Percentiles rank a stretch among this genome's conserved stretches.
These are phyloP conservation scores for Drosophila formosana DNA, from an alignment of 2,888 invertebrate genomes.

Conservation along the genomic window DNA sequence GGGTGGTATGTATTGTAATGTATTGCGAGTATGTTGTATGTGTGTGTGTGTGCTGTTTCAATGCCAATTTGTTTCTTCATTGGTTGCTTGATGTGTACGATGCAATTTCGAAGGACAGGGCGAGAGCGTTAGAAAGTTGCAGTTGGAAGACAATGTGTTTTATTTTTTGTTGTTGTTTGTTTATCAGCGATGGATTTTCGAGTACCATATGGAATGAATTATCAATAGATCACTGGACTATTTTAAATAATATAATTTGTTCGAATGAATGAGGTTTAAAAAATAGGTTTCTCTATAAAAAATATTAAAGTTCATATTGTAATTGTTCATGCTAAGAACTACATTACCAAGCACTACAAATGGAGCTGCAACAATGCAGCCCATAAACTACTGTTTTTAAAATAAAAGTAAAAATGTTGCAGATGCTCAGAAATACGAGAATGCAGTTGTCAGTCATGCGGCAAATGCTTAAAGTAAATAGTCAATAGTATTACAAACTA, in stretches of 20 bases:
- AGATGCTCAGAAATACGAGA: conserved; percentile 36
- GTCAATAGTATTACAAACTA: conserved; percentile 58
- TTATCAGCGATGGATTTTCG: conserved; percentile 33
- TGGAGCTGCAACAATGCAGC: conserved; percentile 22
- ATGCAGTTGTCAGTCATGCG: conserved; percentile 40
- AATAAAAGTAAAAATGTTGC: conserved; percentile 9
- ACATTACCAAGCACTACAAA: conserved; percentile 56
- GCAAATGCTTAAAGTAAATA: conserved; percentile 61
- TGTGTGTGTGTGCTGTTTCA: conserved; percentile 27
- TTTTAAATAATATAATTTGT: conserved; percentile 4
- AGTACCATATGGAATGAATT: conserved; percentile 3
- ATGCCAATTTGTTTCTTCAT: conserved; percentile 62
- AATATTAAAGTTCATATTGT: conserved; percentile 25
- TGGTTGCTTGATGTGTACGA: conserved; percentile 41
- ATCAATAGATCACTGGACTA: conserved; percentile 2
- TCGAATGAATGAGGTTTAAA: background rate
- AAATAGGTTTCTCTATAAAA: conserved; percentile 3
- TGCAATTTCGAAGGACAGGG: conserved; percentile 38
- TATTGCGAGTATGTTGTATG: conserved; percentile 30
- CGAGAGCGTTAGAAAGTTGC: conserved; percentile 41
- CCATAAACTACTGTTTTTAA: conserved; percentile 33
- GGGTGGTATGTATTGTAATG: conserved; percentile 25
- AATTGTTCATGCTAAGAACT: conserved; percentile 63
- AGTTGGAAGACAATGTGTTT: conserved; percentile 7
- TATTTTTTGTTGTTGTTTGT: conserved; percentile 8